Evolutionary conservation across 64 coral and sea anemone genomes (phyloP).

Genomic region (Hydrozoanthus tunicans): DNA sequence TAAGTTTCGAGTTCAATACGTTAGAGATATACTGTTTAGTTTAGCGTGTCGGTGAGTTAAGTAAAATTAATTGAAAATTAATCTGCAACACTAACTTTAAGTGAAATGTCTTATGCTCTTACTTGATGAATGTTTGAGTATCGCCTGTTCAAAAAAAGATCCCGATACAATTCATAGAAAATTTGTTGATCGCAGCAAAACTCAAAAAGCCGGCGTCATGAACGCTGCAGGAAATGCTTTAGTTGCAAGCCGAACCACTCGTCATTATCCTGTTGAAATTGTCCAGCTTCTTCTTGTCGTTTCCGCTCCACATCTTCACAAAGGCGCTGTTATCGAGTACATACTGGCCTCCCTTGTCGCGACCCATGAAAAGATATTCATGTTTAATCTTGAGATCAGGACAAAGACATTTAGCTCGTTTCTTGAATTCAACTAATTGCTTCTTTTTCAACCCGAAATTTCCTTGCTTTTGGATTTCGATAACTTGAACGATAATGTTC

Average conservation of each 20-base stretch:
- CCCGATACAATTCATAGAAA: too few relatives aligned
- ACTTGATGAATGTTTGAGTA: too few relatives aligned
- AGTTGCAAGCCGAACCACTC: not conserved
- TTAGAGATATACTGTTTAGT: too few relatives aligned
- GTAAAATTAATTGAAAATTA: too few relatives aligned
- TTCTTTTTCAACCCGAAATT: not conserved
- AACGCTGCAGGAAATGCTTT: not conserved
- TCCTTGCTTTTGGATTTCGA: conserved; percentile 41
- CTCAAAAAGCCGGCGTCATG: too few relatives aligned
- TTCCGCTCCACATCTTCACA: conserved; percentile 42
- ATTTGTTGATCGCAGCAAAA: too few relatives aligned
- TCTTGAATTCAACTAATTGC: not conserved
- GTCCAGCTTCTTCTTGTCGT: not conserved
- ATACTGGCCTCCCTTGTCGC: conserved; percentile 28
- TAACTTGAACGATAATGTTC: not conserved
- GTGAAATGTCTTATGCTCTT: too few relatives aligned
- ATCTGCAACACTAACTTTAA: too few relatives aligned
- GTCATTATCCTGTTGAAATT: not conserved
- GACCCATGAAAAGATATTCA: conserved; percentile 43
- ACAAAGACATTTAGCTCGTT: not conserved
- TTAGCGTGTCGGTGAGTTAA: too few relatives aligned
- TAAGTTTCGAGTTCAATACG: too few relatives aligned
- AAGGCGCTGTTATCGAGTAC: conserved; percentile 24
- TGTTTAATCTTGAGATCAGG: not conserved
- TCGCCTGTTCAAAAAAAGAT: too few relatives aligned